Percentiles rank a stretch among this genome's conserved stretches.
These are phyloP conservation scores for Phalera bucephala DNA, from an alignment of 2,888 invertebrate species.

Conservation along the genomic window DNA sequence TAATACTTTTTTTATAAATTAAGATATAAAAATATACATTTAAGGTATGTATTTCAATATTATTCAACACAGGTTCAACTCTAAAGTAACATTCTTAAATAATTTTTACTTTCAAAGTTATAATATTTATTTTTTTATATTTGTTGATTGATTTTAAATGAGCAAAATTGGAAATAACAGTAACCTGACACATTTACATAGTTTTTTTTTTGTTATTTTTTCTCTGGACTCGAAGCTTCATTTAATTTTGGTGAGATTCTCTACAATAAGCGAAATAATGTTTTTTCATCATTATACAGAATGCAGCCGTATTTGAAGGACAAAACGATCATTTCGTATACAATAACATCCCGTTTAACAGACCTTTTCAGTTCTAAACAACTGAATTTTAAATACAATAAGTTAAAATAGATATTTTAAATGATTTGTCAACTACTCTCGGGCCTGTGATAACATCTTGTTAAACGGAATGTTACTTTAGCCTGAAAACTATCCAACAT, in stretches of 20 bases:
- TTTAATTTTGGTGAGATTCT: conserved; percentile 61
- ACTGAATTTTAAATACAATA: too few relatives aligned
- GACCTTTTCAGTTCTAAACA: background rate
- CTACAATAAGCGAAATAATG: conserved; percentile 25
- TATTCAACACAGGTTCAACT: conserved; percentile 71
- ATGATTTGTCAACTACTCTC: background rate
- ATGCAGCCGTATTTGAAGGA: conserved; percentile 20
- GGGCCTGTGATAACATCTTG: conserved; percentile 17
- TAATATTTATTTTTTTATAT: conserved; percentile 19
- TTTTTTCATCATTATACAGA: conserved; percentile 14
- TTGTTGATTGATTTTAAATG: conserved; percentile 36
- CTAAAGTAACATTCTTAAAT: conserved; percentile 65
- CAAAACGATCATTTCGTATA: conserved; percentile 16
- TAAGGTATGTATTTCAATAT: conserved; percentile 67
- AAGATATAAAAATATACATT: conserved; percentile 79
- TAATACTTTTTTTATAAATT: conserved; percentile 73
- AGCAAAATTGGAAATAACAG: conserved; percentile 32
- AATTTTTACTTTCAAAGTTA: conserved; percentile 32
- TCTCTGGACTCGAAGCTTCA: conserved; percentile 37
- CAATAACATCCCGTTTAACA: conserved; percentile 1
- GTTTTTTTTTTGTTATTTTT: conserved; percentile 14
- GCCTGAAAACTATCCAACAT: conserved; percentile 34
- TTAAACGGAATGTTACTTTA: conserved; percentile 5
- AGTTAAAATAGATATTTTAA: too few relatives aligned
- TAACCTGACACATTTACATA: conserved; percentile 25